Conservation (phyloP, 2,797 vertebrate genomes). For the Psittacula derbiana region DNA sequence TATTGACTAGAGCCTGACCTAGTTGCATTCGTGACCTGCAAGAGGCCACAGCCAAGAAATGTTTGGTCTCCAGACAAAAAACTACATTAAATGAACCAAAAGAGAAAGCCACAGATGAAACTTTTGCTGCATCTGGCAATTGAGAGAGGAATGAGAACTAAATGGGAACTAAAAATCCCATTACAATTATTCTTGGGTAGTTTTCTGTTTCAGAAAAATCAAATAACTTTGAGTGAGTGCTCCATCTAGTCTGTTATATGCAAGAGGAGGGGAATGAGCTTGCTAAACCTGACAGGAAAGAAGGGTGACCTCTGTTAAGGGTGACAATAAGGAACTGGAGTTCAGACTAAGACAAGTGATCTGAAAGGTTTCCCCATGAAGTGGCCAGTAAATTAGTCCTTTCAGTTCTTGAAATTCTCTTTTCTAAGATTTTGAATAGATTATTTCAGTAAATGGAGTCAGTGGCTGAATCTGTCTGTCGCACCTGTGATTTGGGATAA, state of each 20-base stretch:
- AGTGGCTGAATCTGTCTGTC: not conserved
- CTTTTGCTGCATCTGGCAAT: not conserved
- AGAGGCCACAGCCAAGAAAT: not conserved
- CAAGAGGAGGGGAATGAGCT: not conserved
- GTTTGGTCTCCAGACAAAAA: not conserved
- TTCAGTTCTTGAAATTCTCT: not conserved
- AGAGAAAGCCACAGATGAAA: not conserved
- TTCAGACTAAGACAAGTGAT: not conserved
- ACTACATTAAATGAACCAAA: not conserved
- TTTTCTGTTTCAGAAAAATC: conserved; percentile 1
- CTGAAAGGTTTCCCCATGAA: not conserved
- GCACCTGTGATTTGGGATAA: not conserved
- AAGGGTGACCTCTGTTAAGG: not conserved
- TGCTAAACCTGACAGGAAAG: not conserved
- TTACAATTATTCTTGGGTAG: not conserved
- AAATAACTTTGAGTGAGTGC: not conserved
- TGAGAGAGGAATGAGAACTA: not conserved
- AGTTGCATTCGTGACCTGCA: not conserved
- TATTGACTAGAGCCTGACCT: not conserved
- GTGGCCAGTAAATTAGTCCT: not conserved
- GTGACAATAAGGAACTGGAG: not conserved
- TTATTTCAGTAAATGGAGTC: not conserved
- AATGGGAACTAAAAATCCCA: not conserved
- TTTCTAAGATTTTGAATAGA: not conserved
- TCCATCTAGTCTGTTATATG: not conserved